A percentile compares a stretch with the other conserved stretches of the same genome.
Conservation (phyloP, 1,140 invertebrate species). For the Cotesia vestalis region DNA sequence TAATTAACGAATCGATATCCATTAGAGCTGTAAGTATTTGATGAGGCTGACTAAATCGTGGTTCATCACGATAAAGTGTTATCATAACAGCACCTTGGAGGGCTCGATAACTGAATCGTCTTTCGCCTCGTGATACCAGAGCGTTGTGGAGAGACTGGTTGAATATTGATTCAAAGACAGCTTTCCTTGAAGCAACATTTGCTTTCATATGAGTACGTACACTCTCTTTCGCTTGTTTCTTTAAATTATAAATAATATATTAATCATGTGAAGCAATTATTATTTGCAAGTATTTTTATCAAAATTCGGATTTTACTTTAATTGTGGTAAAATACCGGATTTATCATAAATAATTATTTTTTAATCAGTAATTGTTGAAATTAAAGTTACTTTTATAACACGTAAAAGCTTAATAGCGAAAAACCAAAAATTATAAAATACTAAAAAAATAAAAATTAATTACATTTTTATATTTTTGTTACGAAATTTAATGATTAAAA, state of each 20-base stretch:
- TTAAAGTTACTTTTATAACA: too few relatives aligned
- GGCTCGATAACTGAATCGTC: slow-evolving; percentile 89
- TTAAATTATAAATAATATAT: slow-evolving; percentile 32
- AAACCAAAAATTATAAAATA: too few relatives aligned
- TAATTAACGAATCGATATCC: slow-evolving; percentile 98
- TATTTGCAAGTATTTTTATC: too few relatives aligned
- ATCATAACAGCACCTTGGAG: slow-evolving; percentile 98
- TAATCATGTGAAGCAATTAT: too few relatives aligned
- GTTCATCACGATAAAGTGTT: slow-evolving; percentile 94
- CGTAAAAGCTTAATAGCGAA: too few relatives aligned
- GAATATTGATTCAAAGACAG: slow-evolving; percentile 91
- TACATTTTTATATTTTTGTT: too few relatives aligned
- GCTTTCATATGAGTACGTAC: slow-evolving; percentile 72
- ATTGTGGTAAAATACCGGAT: too few relatives aligned
- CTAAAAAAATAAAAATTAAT: too few relatives aligned
- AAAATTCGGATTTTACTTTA: too few relatives aligned
- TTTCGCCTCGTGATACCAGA: slow-evolving; percentile 82
- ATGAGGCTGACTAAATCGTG: slow-evolving; percentile 95
- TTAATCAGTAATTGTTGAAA: too few relatives aligned
- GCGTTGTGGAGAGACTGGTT: slow-evolving; percentile 83
- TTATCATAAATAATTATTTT: too few relatives aligned
- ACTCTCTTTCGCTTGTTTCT: slow-evolving; percentile 65
- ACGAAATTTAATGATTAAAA: slow-evolving; percentile 5
- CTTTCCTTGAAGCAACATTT: slow-evolving; percentile 80
- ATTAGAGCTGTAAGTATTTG: slow-evolving; percentile 92